phyloP scores from a whole-genome alignment of 1,140 invertebrate genomes.

The Apis mellifera region DNA sequence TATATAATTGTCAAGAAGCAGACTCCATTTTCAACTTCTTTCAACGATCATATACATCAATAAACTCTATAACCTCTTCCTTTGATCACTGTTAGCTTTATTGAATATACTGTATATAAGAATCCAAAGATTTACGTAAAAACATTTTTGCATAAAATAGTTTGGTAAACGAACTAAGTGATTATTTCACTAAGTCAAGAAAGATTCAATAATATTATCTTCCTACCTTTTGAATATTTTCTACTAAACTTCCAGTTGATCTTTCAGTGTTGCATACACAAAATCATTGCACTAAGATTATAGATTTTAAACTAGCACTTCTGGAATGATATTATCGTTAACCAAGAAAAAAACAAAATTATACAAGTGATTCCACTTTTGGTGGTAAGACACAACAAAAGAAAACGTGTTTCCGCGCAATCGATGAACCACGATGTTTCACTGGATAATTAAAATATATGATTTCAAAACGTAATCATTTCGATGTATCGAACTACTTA shows the following conservation, averaged over 20 bases:
- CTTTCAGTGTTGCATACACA: constrained; percentile 10
- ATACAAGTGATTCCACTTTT: not conserved
- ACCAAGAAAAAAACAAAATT: not conserved
- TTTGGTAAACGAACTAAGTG: not conserved
- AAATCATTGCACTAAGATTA: constrained; percentile 27
- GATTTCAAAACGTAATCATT: constrained; percentile 73
- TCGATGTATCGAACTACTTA: constrained; percentile 67
- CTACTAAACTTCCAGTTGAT: constrained; percentile 22
- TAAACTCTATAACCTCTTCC: not conserved
- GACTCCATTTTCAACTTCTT: not conserved
- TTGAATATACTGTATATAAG: no score
- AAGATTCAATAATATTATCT: not conserved
- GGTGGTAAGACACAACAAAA: no score
- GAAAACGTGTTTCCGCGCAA: not conserved
- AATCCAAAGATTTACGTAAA: not conserved
- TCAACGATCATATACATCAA: not conserved
- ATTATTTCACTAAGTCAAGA: no score
- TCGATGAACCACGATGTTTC: constrained; percentile 29
- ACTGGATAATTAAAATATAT: not conserved
- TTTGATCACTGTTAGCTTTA: no score
- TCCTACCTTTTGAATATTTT: constrained; percentile 33
- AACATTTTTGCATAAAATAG: not conserved
- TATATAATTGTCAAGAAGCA: no score
- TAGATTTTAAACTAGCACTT: constrained; percentile 3
- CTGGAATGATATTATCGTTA: constrained; percentile 3